Evolutionary conservation across 2,888 invertebrate species (phyloP).

Genomic region (Opisthograptis luteolata): DNA sequence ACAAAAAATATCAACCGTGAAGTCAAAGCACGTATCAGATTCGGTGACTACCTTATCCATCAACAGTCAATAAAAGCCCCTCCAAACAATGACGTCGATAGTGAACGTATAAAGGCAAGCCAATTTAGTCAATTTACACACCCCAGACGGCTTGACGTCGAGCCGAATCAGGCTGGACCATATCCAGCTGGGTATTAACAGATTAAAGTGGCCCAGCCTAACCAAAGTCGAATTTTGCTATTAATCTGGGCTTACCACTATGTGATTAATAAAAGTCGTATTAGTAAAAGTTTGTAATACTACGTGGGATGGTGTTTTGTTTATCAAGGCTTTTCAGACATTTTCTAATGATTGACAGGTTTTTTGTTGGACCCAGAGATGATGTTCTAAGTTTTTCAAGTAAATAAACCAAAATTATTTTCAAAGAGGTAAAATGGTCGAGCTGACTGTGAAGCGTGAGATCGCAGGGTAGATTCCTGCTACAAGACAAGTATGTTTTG

Average conservation of each 20-base stretch:
- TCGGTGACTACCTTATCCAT: too few relatives aligned
- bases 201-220: conserved; percentile 38
- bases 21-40: too few relatives aligned
- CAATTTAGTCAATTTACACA: conserved; percentile 34
- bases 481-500: too few relatives aligned
- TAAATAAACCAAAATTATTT: too few relatives aligned
- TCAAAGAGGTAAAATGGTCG: too few relatives aligned
- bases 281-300: conserved; percentile 12
- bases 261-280: conserved; percentile 15
- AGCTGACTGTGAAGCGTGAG: too few relatives aligned
- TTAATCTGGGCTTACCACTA: conserved; percentile 27
- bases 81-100: conserved; percentile 17
- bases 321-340: neutral
- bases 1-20: too few relatives aligned
- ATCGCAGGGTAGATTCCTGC: too few relatives aligned
- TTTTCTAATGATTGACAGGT: too few relatives aligned
- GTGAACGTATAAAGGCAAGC: conserved; percentile 17
- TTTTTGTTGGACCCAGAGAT: too few relatives aligned
- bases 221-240: conserved; percentile 29
- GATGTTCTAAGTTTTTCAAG: too few relatives aligned
- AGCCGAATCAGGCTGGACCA: conserved; percentile 40
- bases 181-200: conserved; percentile 41
- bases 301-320: neutral
- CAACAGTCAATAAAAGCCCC: conserved; percentile 6
- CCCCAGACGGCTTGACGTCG: conserved; percentile 24